Evolutionary conservation across 1,140 invertebrate species (phyloP), one percentile per base, ranked within the genome.

Genomic region (Euschistus heros): DNA sequence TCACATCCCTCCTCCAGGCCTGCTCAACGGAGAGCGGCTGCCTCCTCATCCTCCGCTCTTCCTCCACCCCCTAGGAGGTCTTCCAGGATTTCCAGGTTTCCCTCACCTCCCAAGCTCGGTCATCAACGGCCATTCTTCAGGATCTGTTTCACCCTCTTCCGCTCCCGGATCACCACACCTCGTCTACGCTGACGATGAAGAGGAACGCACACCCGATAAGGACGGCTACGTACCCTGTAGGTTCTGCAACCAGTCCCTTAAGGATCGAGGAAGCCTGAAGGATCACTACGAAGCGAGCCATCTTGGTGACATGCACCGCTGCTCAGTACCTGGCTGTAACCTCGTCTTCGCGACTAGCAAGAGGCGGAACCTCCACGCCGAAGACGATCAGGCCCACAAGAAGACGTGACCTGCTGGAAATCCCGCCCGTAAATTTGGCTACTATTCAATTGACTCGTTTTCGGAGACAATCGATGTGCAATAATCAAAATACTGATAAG

Each of bases 261-360:
- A 78, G 50, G 83, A 84, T 69, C 76, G 80, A 20, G 70, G 77
- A 2, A 77, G 79, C 18, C 75, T 88, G 60, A 85, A 85, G 71
- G 79, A 84, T 68, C 87, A 89, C 78, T 83, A 80, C 75, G 82
- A 84, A 70, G 79, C 78, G 47, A 72, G 79, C 44, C 89, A 92
- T 73, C 72, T 85, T 60, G 75, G 82, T 7, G 86, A 88, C 74
- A 84, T 89, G 84, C 87, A 86, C 75, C 82, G 84, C 72, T 91
- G 88, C 77, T 87, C 86, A 22, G 82, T 88, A 37, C 81, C 84
- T 65, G 87, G 87, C 47, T 91, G 89, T 76, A 83, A 83, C n/a
- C 87, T 88, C 80, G 84, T 89, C 69, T 91, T 91, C 74, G 85
- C 85, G 68, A 88, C 87, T 44, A 74, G 85, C 24, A 84, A 86